These are phyloP conservation scores for Tachina lurida DNA, from an alignment of 2,888 invertebrate species.

Conservation along the genomic window DNA sequence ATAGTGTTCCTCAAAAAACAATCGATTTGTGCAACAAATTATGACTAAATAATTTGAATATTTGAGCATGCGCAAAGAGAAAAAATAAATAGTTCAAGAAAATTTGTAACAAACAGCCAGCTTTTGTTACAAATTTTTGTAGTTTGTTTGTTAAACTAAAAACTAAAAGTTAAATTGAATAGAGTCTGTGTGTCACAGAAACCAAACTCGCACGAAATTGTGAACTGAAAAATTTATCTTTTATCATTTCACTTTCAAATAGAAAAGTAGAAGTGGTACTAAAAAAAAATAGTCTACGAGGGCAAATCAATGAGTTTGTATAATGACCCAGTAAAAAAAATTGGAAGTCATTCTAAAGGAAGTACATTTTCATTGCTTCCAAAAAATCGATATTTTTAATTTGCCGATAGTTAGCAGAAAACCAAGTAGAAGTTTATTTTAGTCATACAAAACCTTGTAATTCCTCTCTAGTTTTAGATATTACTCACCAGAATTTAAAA, in stretches of 20 bases:
- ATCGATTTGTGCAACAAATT: constrained; percentile 51
- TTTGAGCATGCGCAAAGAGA: background rate
- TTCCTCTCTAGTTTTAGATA: too few species aligned
- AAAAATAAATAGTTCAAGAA: background rate
- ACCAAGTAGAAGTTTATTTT: too few species aligned
- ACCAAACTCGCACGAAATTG: background rate
- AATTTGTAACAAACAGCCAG: background rate
- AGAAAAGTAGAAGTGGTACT: background rate
- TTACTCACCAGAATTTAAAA: too few species aligned
- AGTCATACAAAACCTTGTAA: too few species aligned
- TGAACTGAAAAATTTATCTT: background rate
- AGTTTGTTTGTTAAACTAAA: background rate
- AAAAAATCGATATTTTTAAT: too few species aligned
- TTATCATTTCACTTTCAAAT: background rate
- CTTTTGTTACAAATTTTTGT: too few species aligned
- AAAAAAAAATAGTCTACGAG: background rate
- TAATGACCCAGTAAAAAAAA: too few species aligned
- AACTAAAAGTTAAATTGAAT: background rate
- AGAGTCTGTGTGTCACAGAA: background rate
- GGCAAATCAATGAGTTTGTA: too few species aligned
- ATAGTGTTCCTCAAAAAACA: constrained; percentile 45
- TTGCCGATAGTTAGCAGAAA: too few species aligned
- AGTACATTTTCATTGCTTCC: too few species aligned
- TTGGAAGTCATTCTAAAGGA: too few species aligned
- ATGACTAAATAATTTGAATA: constrained; percentile 54